A percentile compares a stretch with the other conserved stretches of the same genome.
phyloP scores from a whole-genome alignment of 2,797 vertebrate genomes.

The Mus spretus region DNA sequence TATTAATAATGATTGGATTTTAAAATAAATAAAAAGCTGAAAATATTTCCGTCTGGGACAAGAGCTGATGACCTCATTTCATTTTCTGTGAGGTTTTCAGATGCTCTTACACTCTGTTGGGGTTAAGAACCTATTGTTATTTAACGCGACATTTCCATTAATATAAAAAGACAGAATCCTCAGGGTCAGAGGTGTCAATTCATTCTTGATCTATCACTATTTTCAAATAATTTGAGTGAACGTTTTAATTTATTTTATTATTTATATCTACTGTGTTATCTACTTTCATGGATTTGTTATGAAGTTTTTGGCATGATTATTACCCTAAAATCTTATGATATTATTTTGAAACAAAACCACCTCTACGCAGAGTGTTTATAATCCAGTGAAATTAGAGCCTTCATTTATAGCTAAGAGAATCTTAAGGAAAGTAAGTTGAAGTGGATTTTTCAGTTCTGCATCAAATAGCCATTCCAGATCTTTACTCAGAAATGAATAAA shows the following conservation, averaged over 20 bases:
- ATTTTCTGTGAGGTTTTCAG: background rate
- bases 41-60: background rate
- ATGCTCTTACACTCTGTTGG: background rate
- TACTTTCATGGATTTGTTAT: background rate
- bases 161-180: background rate
- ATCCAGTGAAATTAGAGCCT: background rate
- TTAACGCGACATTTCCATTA: background rate
- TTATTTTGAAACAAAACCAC: background rate
- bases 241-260: background rate
- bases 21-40: background rate
- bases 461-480: background rate
- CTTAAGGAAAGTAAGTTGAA: background rate
- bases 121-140: background rate
- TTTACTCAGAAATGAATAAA: background rate
- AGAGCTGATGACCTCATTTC: background rate
- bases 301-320: background rate
- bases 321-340: background rate
- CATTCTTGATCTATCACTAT: accelerated
- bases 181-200: background rate
- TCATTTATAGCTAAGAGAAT: background rate
- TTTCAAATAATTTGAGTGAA: background rate
- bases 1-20: background rate
- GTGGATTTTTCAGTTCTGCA: background rate
- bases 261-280: background rate
- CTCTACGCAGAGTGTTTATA: background rate